Conservation (phyloP, 2,888 invertebrate genomes). For the Xylota sylvarum region DNA sequence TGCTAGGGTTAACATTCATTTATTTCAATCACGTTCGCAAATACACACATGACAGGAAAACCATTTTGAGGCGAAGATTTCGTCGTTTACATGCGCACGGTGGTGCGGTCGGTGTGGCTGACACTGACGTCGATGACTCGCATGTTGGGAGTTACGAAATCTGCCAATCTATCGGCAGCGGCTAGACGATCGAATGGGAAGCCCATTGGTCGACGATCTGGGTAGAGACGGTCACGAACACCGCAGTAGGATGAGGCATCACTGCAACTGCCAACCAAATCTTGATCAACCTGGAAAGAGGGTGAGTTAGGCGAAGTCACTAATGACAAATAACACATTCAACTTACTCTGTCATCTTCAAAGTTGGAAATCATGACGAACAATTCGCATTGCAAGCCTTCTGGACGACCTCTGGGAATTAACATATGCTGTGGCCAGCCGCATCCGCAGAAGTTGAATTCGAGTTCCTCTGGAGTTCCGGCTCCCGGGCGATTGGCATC, state of each 20-base stretch:
- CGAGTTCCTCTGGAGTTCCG: constrained; percentile 84
- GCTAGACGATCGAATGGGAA: constrained; percentile 92
- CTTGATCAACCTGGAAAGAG: constrained; percentile 79
- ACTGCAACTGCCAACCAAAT: constrained; percentile 85
- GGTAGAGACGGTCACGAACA: constrained; percentile 89
- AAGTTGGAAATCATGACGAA: constrained; percentile 91
- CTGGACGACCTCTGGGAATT: constrained; percentile 88
- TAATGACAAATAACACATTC: too few species aligned
- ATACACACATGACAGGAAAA: constrained; percentile 21
- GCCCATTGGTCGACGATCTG: constrained; percentile 92
- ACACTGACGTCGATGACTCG: constrained; percentile 86
- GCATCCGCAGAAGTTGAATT: constrained; percentile 92
- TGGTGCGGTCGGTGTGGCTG: constrained; percentile 86
- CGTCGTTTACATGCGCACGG: constrained; percentile 54
- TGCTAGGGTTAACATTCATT: constrained; percentile 46
- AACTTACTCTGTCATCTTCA: constrained; percentile 85
- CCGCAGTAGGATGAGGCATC: constrained; percentile 92
- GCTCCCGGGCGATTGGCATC: constrained; percentile 86
- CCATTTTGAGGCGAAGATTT: background rate
- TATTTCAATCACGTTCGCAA: constrained; percentile 68
- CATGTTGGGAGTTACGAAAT: constrained; percentile 91
- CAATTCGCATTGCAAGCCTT: constrained; percentile 88
- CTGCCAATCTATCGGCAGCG: constrained; percentile 86
- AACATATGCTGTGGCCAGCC: constrained; percentile 93
- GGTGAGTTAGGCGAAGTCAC: constrained; percentile 85